A percentile compares a stretch with the other conserved stretches of the same genome.
These are phyloP conservation scores for Phrixothrix hirtus DNA, from an alignment of 2,888 invertebrate species.

Conservation along the genomic window DNA sequence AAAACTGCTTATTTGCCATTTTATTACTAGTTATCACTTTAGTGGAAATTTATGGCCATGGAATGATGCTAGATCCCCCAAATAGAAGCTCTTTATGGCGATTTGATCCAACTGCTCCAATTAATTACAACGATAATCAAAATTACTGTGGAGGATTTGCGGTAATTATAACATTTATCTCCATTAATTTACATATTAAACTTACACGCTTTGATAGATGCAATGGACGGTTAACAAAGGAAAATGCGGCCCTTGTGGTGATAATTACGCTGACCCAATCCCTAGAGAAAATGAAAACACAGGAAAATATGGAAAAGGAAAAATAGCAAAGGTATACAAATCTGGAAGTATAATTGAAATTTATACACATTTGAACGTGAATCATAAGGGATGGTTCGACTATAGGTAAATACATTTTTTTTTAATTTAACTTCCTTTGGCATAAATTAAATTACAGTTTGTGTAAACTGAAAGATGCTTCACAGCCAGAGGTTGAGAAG, in stretches of 20 bases:
- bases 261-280: conserved; percentile 45
- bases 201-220: too few relatives aligned
- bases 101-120: too few relatives aligned
- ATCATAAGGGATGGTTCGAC: conserved; percentile 50
- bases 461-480: conserved; percentile 36
- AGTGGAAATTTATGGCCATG: too few relatives aligned
- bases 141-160: too few relatives aligned
- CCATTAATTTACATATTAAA: too few relatives aligned
- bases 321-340: conserved; percentile 49
- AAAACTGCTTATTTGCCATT: too few relatives aligned
- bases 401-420: conserved; percentile 36
- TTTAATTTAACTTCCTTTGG: background rate
- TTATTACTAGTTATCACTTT: too few relatives aligned
- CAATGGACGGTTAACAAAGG: conserved; percentile 36
- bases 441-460: conserved; percentile 29
- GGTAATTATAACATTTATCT: too few relatives aligned
- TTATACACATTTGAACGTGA: conserved; percentile 49
- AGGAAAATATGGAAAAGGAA: conserved; percentile 55
- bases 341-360: conserved; percentile 45
- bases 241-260: conserved; percentile 46
- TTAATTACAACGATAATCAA: too few relatives aligned
- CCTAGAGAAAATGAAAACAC: conserved; percentile 54
- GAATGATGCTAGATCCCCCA: too few relatives aligned
- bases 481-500: conserved; percentile 39
- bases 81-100: too few relatives aligned